These are phyloP conservation scores for Apantesis nais DNA, from an alignment of 2,888 invertebrate genomes.

Conservation along the genomic window DNA sequence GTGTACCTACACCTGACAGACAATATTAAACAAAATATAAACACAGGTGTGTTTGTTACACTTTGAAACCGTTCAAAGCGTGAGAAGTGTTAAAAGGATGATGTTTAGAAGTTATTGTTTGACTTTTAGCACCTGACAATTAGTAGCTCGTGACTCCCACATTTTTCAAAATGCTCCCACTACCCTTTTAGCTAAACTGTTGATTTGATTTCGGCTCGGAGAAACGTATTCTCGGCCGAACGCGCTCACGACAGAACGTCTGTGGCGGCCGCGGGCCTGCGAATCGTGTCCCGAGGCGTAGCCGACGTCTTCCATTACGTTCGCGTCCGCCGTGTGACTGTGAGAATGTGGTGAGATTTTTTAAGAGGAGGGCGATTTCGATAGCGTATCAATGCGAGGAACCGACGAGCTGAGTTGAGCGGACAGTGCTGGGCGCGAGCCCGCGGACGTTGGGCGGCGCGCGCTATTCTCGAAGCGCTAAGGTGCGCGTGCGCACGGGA, in stretches of 20 bases:
- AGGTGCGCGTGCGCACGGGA: constrained; percentile 46
- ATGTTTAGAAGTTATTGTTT: constrained; percentile 55
- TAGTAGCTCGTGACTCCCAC: constrained; percentile 55
- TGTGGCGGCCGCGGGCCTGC: constrained; percentile 54
- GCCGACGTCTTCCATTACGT: constrained; percentile 45
- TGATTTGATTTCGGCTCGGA: constrained; percentile 25
- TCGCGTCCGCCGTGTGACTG: constrained; percentile 47
- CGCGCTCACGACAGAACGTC: constrained; percentile 44
- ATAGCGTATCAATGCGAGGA: constrained; percentile 58
- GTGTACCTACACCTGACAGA: constrained; percentile 29
- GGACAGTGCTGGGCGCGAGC: constrained; percentile 63
- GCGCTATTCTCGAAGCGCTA: constrained; percentile 33
- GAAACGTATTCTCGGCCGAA: constrained; percentile 30
- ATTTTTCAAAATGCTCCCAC: constrained; percentile 39
- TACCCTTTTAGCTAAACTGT: constrained; percentile 6
- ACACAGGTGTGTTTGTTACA: constrained; percentile 64
- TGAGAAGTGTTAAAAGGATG: constrained; percentile 66
- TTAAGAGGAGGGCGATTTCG: constrained; percentile 59
- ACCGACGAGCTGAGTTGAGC: constrained; percentile 19
- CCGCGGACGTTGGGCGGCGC: constrained; percentile 61
- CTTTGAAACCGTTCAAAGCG: constrained; percentile 59
- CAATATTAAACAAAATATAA: constrained; percentile 63
- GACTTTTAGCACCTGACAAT: constrained; percentile 60
- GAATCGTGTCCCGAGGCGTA: constrained; percentile 60
- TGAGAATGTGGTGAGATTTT: constrained; percentile 61